Evolutionary conservation across 2,113 vertebrate genomes (phyloP).

Genomic region (Thamnaconus septentrionalis): DNA sequence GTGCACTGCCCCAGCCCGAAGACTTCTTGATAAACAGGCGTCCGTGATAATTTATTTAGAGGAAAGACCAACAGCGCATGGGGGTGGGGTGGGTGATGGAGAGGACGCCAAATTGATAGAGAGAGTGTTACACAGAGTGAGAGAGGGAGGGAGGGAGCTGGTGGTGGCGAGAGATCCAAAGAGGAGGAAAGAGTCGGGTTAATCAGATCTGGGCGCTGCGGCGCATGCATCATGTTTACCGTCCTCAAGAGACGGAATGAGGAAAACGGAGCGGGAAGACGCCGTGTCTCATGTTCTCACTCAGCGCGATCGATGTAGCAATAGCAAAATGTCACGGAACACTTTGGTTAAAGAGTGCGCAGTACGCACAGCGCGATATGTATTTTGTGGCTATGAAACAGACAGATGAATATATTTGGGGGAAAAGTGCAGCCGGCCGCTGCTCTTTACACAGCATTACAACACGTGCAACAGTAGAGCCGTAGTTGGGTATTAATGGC

Average conservation of each 20-base stretch:
- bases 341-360: too few species aligned
- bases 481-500: too few species aligned
- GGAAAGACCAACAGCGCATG: neutral
- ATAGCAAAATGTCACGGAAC: too few species aligned
- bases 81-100: slow-evolving; percentile 6
- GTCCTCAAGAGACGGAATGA: slow-evolving; percentile 24
- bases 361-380: neutral
- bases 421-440: too few species aligned
- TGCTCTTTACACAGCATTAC: too few species aligned
- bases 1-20: neutral
- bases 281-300: too few species aligned
- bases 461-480: too few species aligned
- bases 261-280: slow-evolving; percentile 1
- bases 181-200: slow-evolving; percentile 49
- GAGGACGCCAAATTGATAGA: slow-evolving; percentile 32
- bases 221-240: slow-evolving; percentile 52
- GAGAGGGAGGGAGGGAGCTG: slow-evolving; percentile 13
- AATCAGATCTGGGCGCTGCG: slow-evolving; percentile 43
- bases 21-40: slow-evolving; percentile 15
- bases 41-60: slow-evolving; percentile 17
- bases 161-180: slow-evolving; percentile 14
- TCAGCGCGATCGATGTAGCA: too few species aligned
- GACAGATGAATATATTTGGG: too few species aligned
- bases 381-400: too few species aligned
- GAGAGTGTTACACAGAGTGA: slow-evolving; percentile 17